Evolutionary conservation across 2,888 invertebrate genomes (phyloP).

Genomic region (Proisotoma minuta): DNA sequence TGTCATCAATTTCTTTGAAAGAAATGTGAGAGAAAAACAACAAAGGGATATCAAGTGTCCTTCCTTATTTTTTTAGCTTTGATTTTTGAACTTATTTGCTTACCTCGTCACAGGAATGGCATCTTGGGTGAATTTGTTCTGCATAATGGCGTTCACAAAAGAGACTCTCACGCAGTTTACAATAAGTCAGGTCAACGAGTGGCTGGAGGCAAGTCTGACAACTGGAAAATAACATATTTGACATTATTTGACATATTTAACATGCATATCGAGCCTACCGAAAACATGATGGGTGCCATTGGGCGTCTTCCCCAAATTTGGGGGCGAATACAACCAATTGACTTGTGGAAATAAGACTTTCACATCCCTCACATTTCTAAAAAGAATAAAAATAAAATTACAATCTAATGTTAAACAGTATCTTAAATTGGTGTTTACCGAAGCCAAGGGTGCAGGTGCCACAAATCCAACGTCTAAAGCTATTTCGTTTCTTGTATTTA

Average conservation of each 20-base stretch:
- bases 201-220: constrained; percentile 73
- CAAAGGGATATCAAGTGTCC: no score
- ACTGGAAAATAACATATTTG: no score
- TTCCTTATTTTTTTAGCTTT: no score
- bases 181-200: constrained; percentile 93
- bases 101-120: constrained; percentile 97
- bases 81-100: no score
- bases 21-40: no score
- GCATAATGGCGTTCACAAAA: constrained; percentile 96
- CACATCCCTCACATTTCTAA: constrained; percentile 79
- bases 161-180: constrained; percentile 78
- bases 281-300: constrained; percentile 93
- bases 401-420: not conserved
- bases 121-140: constrained; percentile 89
- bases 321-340: constrained; percentile 80
- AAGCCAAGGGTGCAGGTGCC: constrained; percentile 37
- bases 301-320: constrained; percentile 67
- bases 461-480: constrained; percentile 77
- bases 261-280: constrained; percentile 65
- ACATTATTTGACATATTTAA: no score
- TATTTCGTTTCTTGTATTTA: constrained; percentile 88
- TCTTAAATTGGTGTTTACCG: constrained; percentile 25
- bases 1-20: no score
- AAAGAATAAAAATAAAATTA: no score
- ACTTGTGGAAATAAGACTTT: constrained; percentile 69